These are phyloP conservation scores for Callithrix jacchus DNA, from an alignment of 2,113 vertebrate species.

Conservation along the genomic window DNA sequence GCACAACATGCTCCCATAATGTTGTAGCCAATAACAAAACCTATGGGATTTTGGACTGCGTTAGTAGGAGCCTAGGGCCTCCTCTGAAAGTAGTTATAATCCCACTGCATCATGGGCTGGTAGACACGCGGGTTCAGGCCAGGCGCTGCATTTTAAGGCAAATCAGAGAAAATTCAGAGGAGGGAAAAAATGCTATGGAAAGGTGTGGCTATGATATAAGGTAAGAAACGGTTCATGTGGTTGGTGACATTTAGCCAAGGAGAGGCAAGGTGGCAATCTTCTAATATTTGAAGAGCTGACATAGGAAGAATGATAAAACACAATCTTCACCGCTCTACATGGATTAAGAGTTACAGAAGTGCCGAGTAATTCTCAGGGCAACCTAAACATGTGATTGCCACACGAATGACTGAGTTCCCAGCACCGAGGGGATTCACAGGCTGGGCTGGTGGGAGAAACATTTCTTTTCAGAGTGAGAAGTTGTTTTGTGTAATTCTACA, in stretches of 20 bases:
- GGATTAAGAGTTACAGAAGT: neutral
- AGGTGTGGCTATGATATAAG: fast-evolving
- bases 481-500: no score
- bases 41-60: neutral
- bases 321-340: neutral
- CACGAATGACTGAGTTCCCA: neutral
- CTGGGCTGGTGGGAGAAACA: neutral
- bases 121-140: neutral
- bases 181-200: fast-evolving
- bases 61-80: fast-evolving
- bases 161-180: neutral
- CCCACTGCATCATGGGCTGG: fast-evolving
- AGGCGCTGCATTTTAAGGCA: neutral
- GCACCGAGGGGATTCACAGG: neutral
- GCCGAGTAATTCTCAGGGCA: neutral
- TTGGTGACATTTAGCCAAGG: neutral
- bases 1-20: fast-evolving
- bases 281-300: neutral
- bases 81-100: neutral
- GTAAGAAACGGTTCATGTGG: fast-evolving
- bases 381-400: neutral
- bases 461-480: neutral
- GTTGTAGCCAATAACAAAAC: neutral
- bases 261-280: neutral
- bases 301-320: neutral